phyloP scores from a whole-genome alignment of 2,888 invertebrate genomes.

The Drosophila nigricruria region DNA sequence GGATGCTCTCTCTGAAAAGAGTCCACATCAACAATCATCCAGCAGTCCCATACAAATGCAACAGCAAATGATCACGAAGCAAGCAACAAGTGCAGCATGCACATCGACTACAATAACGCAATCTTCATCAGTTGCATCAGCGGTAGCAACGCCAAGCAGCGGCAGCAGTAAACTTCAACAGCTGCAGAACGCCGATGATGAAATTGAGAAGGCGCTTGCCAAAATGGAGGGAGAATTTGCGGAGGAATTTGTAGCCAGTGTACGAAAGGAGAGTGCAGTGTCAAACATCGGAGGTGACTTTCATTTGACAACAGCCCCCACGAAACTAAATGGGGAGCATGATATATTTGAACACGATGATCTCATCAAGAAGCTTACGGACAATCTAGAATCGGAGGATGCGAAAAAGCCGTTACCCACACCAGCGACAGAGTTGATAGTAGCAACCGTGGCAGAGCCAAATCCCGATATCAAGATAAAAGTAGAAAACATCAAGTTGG shows the following conservation, averaged over 20 bases:
- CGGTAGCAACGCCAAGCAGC: conserved; percentile 36
- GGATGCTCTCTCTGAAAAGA: conserved; percentile 97
- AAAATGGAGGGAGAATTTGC: conserved; percentile 87
- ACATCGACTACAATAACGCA: conserved; percentile 30
- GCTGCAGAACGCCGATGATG: conserved; percentile 72
- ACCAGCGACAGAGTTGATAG: conserved; percentile 17
- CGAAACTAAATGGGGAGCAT: conserved; percentile 84
- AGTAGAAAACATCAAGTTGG: conserved; percentile 52
- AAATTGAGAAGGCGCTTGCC: conserved; percentile 89
- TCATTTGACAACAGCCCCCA: conserved; percentile 28
- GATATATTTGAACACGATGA: conserved; percentile 79
- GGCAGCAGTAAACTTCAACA: conserved; percentile 22
- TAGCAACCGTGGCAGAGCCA: conserved; percentile 2
- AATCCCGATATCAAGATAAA: conserved; percentile 52
- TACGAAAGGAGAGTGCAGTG: conserved; percentile 43
- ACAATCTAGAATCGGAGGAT: conserved; percentile 56
- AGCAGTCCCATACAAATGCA: conserved; percentile 86
- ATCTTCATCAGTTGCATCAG: conserved; percentile 11
- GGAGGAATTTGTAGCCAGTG: conserved; percentile 70
- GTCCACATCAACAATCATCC: conserved; percentile 92
- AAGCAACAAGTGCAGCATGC: conserved; percentile 8
- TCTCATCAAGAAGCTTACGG: conserved; percentile 81
- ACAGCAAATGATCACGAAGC: conserved; percentile 41
- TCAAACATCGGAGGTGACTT: conserved; percentile 37
- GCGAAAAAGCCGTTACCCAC: conserved; percentile 41